phyloP scores from a whole-genome alignment of 2,113 vertebrate genomes.

The Paradoxurus hermaphroditus region DNA sequence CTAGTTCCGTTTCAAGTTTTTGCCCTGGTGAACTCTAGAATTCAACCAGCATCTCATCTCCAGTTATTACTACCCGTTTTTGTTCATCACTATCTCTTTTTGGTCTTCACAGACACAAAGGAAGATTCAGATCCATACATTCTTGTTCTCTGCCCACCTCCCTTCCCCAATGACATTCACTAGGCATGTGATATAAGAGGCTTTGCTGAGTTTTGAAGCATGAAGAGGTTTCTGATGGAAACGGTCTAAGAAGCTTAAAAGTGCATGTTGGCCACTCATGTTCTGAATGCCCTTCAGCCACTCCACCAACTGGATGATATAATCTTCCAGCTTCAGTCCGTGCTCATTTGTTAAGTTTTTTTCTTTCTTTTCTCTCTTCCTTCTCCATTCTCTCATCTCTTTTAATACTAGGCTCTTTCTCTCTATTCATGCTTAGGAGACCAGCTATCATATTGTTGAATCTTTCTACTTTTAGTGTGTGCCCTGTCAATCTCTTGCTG shows the following conservation, averaged over 20 bases:
- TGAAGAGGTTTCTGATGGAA: neutral
- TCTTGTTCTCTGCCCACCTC: neutral
- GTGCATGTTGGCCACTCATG: neutral
- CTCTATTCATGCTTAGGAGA: neutral
- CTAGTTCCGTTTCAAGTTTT: neutral
- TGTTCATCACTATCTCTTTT: neutral
- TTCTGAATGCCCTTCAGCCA: neutral
- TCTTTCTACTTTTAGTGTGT: neutral
- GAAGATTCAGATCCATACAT: neutral
- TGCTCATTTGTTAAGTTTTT: neutral
- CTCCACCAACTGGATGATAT: accelerated
- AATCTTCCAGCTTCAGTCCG: neutral
- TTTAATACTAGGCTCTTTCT: neutral
- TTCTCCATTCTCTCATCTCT: neutral
- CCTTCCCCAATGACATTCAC: accelerated
- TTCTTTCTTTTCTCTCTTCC: neutral
- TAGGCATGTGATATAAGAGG: neutral
- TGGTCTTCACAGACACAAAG: neutral
- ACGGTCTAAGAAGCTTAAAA: neutral
- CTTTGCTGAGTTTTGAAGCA: neutral
- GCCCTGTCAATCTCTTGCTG: neutral
- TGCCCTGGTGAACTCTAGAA: neutral
- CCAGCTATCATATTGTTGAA: neutral
- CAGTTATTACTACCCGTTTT: neutral
- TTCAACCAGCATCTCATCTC: neutral